Conservation (phyloP, 2,797 vertebrate species). For the Smutsia temminckii region DNA sequence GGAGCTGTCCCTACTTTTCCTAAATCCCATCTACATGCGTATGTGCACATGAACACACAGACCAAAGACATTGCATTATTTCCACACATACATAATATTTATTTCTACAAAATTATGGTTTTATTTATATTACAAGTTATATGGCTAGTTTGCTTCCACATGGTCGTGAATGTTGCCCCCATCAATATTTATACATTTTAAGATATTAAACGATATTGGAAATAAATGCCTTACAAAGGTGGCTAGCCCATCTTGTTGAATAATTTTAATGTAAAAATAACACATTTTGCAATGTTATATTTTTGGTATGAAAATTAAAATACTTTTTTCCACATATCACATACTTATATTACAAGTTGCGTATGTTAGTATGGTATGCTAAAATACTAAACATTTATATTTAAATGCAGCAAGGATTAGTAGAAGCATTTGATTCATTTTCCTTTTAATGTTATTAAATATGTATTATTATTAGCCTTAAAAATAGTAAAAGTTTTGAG, state of each 20-base stretch:
- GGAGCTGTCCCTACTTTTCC: background rate
- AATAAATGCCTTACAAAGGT: conserved; percentile 50
- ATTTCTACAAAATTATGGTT: background rate
- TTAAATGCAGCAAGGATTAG: conserved; percentile 73
- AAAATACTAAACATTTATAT: conserved; percentile 58
- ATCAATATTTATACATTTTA: conserved; percentile 15
- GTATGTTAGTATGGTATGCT: conserved; percentile 1
- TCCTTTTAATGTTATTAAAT: conserved; percentile 78
- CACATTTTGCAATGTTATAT: conserved; percentile 70
- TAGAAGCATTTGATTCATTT: conserved; percentile 76
- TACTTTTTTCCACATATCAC: conserved; percentile 75
- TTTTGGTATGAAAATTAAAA: conserved; percentile 80
- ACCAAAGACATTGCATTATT: conserved; percentile 19
- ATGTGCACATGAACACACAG: conserved; percentile 59
- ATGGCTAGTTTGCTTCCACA: background rate
- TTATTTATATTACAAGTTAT: background rate
- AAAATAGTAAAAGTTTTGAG: conserved; percentile 80
- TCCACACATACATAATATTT: background rate
- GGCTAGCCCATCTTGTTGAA: conserved; percentile 43
- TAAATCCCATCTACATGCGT: background rate
- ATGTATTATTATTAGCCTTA: conserved; percentile 77
- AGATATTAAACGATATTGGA: background rate
- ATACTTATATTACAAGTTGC: conserved; percentile 63
- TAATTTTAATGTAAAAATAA: conserved; percentile 61
- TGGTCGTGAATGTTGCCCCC: conserved; percentile 12